Evolutionary conservation across 1,140 invertebrate genomes (phyloP), one percentile per base, ranked within the genome.

Genomic region (Melanaphis sacchari): DNA sequence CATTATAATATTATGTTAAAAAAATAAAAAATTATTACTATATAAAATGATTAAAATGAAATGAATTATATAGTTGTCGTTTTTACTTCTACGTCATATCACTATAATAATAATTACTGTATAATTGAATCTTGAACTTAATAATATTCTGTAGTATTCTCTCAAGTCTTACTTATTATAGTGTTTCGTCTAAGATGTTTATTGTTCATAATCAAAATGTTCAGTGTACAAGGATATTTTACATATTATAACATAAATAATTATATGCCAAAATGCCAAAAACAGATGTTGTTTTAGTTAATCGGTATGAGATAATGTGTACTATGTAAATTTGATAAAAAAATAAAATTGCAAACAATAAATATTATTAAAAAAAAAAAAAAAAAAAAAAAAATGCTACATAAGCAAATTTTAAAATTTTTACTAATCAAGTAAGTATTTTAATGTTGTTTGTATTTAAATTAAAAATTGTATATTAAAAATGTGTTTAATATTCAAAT

Each of bases 201-300:
- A 11, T 85, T 85, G 38, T 40, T 85, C 38, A 41, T 40, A 5
- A 41, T 40, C 82, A 85, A 85, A 85, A 24, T 85, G 41, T 85
- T 85, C 11, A 8, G 22, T 26, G 38, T 26, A 41, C 21, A 38
- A 38, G 6, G 36, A 38, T 82, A 24, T 38, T 38, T 22, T 24
- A 40, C 38, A 76, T 76, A 38, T 4, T 4, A n/a, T 82, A 22
- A 40, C 36, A 18, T 38, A 82, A 38, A 7, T 21, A 36, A 40
- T 82, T 40, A 40, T 21, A 82, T 85, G 82, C 82, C 82, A 85
- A 85, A 43, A 82, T 85, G 82, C 82, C 82, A 85, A 85, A 43
- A 41, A 85, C 82, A 85, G 40, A 24, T 85, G 40, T 85, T 43
- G 3, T 85, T 22, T 24, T 82, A 82, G 81, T 76, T 36, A 5